A percentile compares a stretch with the other conserved stretches of the same genome.
phyloP scores from a whole-genome alignment of 2,797 vertebrate species.

The Eleutherodactylus coqui region DNA sequence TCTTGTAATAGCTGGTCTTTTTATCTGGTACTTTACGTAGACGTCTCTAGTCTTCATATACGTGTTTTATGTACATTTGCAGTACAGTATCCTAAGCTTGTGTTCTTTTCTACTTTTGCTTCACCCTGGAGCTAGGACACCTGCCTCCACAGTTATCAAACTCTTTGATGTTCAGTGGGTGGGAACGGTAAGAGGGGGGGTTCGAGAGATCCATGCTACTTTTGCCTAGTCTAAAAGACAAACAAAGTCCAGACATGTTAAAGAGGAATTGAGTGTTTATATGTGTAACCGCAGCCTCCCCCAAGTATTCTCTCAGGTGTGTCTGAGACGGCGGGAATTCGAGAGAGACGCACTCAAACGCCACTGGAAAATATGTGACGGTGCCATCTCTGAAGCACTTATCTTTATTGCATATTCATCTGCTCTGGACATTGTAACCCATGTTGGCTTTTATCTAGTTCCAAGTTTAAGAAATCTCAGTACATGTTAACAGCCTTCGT shows the following conservation, averaged over 20 bases:
- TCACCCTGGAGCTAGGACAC: slow-evolving; percentile 54
- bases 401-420: slow-evolving; percentile 23
- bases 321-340: slow-evolving; percentile 36
- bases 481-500: not conserved
- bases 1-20: too few relatives aligned
- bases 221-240: slow-evolving; percentile 51
- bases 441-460: not conserved
- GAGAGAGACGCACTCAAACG: slow-evolving; percentile 37
- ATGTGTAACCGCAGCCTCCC: slow-evolving; percentile 37
- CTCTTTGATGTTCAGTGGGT: slow-evolving; percentile 57
- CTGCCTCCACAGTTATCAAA: slow-evolving; percentile 45
- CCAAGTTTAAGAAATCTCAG: slow-evolving; percentile 22
- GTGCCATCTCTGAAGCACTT: slow-evolving; percentile 5
- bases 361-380: not conserved
- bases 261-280: slow-evolving; percentile 58
- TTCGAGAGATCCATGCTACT: slow-evolving; percentile 42
- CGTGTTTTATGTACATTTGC: too few relatives aligned
- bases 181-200: slow-evolving; percentile 36
- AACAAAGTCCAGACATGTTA: slow-evolving; percentile 65
- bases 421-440: slow-evolving; percentile 27
- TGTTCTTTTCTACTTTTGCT: not conserved
- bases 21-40: not conserved
- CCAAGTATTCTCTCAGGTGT: slow-evolving; percentile 60
- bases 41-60: not conserved
- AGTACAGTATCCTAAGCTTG: not conserved